Percentiles rank a stretch among this genome's conserved stretches.
phyloP scores from a whole-genome alignment of 2,888 invertebrate species.

The Eupithecia centaureata region DNA sequence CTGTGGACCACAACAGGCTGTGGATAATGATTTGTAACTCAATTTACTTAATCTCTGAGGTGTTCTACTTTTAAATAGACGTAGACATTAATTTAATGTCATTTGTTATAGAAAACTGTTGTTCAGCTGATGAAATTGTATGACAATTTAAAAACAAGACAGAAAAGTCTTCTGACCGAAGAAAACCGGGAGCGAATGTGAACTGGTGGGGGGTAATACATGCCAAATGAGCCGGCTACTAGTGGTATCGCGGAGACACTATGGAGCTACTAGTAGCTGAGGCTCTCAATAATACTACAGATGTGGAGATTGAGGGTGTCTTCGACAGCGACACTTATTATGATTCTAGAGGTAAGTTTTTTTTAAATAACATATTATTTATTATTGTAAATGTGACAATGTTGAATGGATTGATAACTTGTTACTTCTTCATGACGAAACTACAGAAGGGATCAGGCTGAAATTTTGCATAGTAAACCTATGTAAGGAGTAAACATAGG shows the following conservation, averaged over 20 bases:
- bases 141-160: too few relatives aligned
- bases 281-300: neutral
- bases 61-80: neutral
- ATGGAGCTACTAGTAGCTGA: slow-evolving; percentile 1
- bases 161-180: too few relatives aligned
- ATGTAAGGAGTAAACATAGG: neutral
- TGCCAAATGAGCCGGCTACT: too few relatives aligned
- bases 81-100: neutral
- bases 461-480: slow-evolving; percentile 4
- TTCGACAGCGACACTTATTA: neutral
- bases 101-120: neutral
- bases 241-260: too few relatives aligned
- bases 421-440: neutral
- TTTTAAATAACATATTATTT: neutral
- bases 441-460: neutral
- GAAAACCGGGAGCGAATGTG: too few relatives aligned
- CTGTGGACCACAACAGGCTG: neutral
- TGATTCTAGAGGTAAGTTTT: neutral
- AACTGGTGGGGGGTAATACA: too few relatives aligned
- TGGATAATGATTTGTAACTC: neutral
- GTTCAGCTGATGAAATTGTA: too few relatives aligned
- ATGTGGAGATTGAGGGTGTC: slow-evolving; percentile 10
- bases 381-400: neutral
- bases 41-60: neutral
- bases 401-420: neutral